Evolutionary conservation across 2,888 invertebrate species (phyloP).

Genomic region (Drosophila demipolita): DNA sequence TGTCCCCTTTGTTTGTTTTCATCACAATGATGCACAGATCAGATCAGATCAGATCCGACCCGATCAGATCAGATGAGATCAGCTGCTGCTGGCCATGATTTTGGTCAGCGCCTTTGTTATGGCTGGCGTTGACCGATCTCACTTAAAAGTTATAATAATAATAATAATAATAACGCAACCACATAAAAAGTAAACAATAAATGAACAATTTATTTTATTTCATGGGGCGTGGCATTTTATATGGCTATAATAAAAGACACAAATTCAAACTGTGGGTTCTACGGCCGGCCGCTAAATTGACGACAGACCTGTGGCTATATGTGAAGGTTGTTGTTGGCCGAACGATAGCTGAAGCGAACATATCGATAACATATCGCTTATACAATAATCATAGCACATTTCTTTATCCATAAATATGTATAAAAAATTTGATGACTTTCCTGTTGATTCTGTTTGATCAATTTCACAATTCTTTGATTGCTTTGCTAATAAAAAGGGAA

Average conservation of each 20-base stretch:
- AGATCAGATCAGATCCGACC: slow-evolving; percentile 1
- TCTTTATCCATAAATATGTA: not conserved
- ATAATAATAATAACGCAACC: slow-evolving; percentile 21
- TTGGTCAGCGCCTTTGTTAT: slow-evolving; percentile 19
- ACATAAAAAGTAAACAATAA: slow-evolving; percentile 44
- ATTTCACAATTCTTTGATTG: not conserved
- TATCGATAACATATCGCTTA: slow-evolving; percentile 4
- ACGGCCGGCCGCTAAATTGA: slow-evolving; percentile 34
- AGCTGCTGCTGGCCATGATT: slow-evolving; percentile 43
- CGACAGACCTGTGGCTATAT: not conserved
- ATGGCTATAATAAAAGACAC: slow-evolving; percentile 4
- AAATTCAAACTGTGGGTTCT: slow-evolving; percentile 27
- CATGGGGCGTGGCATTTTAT: slow-evolving; percentile 35
- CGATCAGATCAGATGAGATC: slow-evolving; percentile 9
- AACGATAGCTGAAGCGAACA: slow-evolving; percentile 8
- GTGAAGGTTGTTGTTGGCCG: slow-evolving; percentile 16
- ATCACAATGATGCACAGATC: slow-evolving; percentile 1
- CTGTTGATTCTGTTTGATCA: not conserved
- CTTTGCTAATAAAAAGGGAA: not conserved
- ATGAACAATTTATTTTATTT: slow-evolving; percentile 52
- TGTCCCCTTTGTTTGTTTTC: not conserved
- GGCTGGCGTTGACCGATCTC: slow-evolving; percentile 12
- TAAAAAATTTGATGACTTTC: not conserved
- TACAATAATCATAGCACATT: not conserved
- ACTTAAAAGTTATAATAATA: slow-evolving; percentile 41